Evolutionary conservation across 2,113 vertebrate species (phyloP), one percentile per base, ranked within the genome.

Genomic region (Synchiropus splendidus): DNA sequence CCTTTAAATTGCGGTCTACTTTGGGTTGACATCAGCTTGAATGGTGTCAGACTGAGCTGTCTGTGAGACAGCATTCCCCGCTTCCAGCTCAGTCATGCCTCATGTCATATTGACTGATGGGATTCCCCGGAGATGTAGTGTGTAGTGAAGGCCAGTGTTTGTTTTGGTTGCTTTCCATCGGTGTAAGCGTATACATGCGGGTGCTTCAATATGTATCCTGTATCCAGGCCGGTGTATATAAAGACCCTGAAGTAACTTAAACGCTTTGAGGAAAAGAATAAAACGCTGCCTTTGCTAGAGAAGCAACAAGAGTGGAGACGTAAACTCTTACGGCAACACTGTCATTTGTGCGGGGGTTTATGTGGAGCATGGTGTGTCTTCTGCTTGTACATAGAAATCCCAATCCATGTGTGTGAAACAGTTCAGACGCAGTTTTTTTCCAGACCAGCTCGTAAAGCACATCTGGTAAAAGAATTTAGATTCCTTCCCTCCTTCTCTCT

Each of bases 391-490:
- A 48, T 46, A 58, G 64, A 51, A 45, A 45, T 68, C 61, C 58
- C 51, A 34, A 42, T 62, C 60, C 61, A 62, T 75, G 70, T 75
- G 77, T 74, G 72, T 75, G 66, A 72, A 82, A 77, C 66, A 61
- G 72, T 68, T 78, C 68, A 78, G 75, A 79, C 58, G 35, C 67
- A 64, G 68, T 38, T 72, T 79, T 38, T 79, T 78, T 80, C 72
- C 72, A 79, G 77, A 70, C 74, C 66, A 77, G 74, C 80, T 82
- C 75, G 74, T 82, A 83, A 83, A 83, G 74, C 78, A 83, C 80
- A 83, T 83, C 80, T 83, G 80, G 78, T 67, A 70, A 83, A 80
- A 73, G 78, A 80, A 82, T 82, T 82, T 79, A 82, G 80, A 80
- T 80, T 82, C 72, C 67, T 77, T 78, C 66, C 39, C 74, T 76